Base-by-base conservation (phyloP, 1,140 invertebrate species). In the Orchesella cincta region DNA sequence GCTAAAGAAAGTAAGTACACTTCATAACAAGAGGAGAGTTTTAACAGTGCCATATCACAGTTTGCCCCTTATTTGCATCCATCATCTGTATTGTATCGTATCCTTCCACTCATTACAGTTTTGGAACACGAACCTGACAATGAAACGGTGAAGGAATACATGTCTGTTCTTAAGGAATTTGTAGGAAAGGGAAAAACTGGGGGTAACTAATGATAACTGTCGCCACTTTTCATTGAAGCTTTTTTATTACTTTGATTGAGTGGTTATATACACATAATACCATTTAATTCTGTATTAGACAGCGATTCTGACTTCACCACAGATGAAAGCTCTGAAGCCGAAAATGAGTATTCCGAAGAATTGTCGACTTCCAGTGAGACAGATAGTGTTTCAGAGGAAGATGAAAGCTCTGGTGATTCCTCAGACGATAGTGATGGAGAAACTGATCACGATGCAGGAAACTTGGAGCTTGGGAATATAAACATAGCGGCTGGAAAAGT, bases 1-100 rank as follows among this genome's bases (percentile, higher is more conserved):
- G 73, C 72, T 20, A 78, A 78, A 54, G 31, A 57, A 39, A 74
- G 77, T 78, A 75, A 77, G 76, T 78, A n/a, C 1, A 67, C 54
- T 29, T 12, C 12, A 57, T 57, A 14, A 14, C 54, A 26, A 18
- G 54, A 57, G 12, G 3, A 14, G 12, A 57, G n/a, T 57, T n/a
- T n/a, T n/a, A n/a, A n/a, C n/a, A n/a, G n/a, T n/a, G n/a, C n/a
- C n/a, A n/a, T n/a, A n/a, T n/a, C n/a, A n/a, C n/a, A 26, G 8
- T 23, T 5, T 57, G 54, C 23, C 5, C 54, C 12, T 57, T 26
- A 57, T 18, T 26, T 23, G 3, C 5, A 23, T 57, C 3, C 20
- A 46, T 46, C 39, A 20, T 46, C 12, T 57, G 12, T 57, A 18
- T 23, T 57, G 54, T 23, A 20, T 57, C 3, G 54, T 57, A 26